Evolutionary conservation across 2,888 invertebrate species (phyloP), one percentile per base, ranked within the genome.

Genomic region (Helobdella robusta): DNA sequence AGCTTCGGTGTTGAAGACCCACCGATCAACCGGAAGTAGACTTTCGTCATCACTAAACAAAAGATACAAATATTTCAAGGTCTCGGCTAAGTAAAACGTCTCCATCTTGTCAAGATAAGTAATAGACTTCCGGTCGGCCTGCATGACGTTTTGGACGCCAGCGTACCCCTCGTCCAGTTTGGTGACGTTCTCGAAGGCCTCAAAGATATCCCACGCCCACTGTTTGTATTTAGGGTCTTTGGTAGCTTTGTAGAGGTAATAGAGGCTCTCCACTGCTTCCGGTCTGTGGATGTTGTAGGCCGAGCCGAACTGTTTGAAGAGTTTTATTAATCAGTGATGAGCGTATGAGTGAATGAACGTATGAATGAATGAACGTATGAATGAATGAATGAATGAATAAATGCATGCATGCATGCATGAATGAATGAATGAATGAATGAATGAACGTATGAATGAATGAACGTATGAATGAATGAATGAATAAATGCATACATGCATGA

Each of bases 1-100:
- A 1, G 95, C 98, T 80, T 98, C 98, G 0, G 97, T 97, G 81
- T 98, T 98, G 83, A 94, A 91, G 63, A 98, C 94, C 97, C 97
- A 99, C 76, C 92, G 87, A 81, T 97, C 89, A 64, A 99, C 83
- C 0, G 92, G 86, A 73, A 98, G 81, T 69, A 93, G 68, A 34
- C 72, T 83, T 66, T 86, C 84, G 79, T 95, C 95, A 46, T 84
- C 83, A 67, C 93, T 88, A 84, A 92, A 98, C 73, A 95, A 84
- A 73, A 98, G 85, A 83, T 94, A 98, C 71, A 98, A 85, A 81
- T 95, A 95, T 89, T 98, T 98, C 69, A 98, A 85, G 50, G 95
- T 97, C 82, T 98, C 98, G 4, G 98, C 97, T 72, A 98, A 84
- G 84, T 97, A 95, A 85, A 90, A 98, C 81, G 93, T 94, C 81